phyloP scores from a whole-genome alignment of 2,797 vertebrate genomes.

The Malurus leucopterus region DNA sequence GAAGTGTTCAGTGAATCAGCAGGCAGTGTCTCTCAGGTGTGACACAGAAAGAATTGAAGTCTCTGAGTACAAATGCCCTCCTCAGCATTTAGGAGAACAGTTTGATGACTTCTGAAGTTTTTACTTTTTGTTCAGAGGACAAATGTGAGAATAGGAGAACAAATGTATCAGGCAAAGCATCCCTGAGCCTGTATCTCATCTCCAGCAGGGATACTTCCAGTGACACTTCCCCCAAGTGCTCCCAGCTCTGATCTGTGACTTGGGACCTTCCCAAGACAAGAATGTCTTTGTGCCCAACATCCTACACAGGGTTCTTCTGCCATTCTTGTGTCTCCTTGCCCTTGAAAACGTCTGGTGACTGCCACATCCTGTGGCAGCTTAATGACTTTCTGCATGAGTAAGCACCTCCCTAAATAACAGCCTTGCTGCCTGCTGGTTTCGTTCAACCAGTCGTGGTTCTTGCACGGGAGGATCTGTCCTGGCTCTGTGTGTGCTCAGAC shows the following conservation, averaged over 20 bases:
- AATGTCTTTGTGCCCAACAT: not conserved
- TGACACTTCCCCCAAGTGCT: not conserved
- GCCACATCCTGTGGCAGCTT: not conserved
- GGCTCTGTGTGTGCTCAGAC: not conserved
- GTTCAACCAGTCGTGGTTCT: fast-evolving
- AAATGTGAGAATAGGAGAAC: not conserved
- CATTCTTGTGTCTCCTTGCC: not conserved
- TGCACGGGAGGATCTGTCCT: not conserved
- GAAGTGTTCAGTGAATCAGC: not conserved
- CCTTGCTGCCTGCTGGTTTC: not conserved
- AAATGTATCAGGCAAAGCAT: not conserved
- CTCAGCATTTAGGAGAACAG: not conserved
- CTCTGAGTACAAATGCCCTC: not conserved
- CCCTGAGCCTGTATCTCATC: not conserved
- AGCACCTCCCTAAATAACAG: not conserved
- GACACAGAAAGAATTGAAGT: not conserved
- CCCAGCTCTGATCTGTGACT: not conserved
- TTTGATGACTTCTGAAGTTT: not conserved
- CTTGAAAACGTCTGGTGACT: not conserved
- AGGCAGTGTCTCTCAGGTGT: not conserved
- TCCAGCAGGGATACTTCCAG: too few species aligned
- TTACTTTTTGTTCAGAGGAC: not conserved
- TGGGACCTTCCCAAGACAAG: not conserved
- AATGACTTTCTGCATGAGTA: not conserved
- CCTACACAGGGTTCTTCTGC: not conserved